Percentiles rank a stretch among this genome's conserved stretches.
Evolutionary conservation across 53 echinoderm and acorn worm genomes (phyloP).

Genomic region (Antedon mediterranea): DNA sequence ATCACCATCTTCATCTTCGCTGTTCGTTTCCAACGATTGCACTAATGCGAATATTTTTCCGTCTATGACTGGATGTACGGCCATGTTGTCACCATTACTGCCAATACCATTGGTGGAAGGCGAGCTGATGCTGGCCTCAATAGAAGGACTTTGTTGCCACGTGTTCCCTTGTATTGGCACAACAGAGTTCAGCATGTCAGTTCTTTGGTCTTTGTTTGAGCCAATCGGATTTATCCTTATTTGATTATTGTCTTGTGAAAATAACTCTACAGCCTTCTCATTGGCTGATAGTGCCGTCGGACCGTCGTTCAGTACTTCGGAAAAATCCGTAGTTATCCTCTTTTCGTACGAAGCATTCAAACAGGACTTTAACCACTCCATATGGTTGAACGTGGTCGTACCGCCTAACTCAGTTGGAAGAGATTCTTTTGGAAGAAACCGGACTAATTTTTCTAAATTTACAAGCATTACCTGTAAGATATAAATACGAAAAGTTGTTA

Average conservation of each 20-base stretch:
- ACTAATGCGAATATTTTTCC: slow-evolving; percentile 2
- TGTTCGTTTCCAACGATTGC: slow-evolving; percentile 36
- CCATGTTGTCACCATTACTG: slow-evolving; percentile 27
- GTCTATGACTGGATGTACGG: slow-evolving; percentile 6
- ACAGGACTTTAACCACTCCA: slow-evolving; percentile 86
- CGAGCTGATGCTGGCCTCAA: slow-evolving; percentile 3
- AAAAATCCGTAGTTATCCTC: slow-evolving; percentile 73
- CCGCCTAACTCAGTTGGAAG: slow-evolving; percentile 83
- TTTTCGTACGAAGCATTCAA: slow-evolving; percentile 60
- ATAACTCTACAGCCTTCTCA: slow-evolving; percentile 72
- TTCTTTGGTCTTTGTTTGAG: slow-evolving; percentile 27
- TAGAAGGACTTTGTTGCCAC: not conserved
- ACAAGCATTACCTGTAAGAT: slow-evolving; percentile 64
- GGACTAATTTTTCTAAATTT: slow-evolving; percentile 71
- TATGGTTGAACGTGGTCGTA: slow-evolving; percentile 52
- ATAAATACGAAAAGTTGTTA: slow-evolving; percentile 4
- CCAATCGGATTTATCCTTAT: slow-evolving; percentile 10
- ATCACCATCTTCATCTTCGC: slow-evolving; percentile 20
- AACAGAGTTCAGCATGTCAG: slow-evolving; percentile 34
- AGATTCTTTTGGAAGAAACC: slow-evolving; percentile 69
- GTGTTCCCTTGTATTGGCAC: not conserved
- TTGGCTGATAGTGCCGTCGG: slow-evolving; percentile 70
- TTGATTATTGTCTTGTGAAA: slow-evolving; percentile 1
- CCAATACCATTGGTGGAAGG: slow-evolving; percentile 29
- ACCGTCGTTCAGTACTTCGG: slow-evolving; percentile 56